Conservation (phyloP, 2,888 invertebrate species). For the Drosophila dives region DNA sequence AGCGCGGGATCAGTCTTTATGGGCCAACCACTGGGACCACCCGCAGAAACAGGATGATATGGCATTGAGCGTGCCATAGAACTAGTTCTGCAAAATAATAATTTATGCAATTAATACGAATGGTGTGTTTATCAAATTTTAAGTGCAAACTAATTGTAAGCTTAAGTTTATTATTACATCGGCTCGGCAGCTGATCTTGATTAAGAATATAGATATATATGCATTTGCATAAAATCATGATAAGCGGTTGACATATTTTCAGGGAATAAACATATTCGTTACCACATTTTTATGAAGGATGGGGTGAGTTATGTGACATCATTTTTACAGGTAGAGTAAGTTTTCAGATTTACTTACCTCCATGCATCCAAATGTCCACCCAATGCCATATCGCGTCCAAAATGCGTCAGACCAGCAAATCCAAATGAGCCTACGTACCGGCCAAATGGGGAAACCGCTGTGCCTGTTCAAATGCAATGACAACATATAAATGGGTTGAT, state of each 20-base stretch:
- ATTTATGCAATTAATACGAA: not conserved
- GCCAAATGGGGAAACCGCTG: conserved; percentile 92
- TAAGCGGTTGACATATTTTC: not conserved
- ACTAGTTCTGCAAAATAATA: conserved; percentile 57
- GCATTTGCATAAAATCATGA: not conserved
- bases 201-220: not conserved
- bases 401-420: conserved; percentile 89
- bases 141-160: not conserved
- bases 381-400: conserved; percentile 87
- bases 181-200: not conserved
- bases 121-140: not conserved
- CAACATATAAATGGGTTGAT: not conserved
- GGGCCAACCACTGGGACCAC: conserved; percentile 87
- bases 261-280: not conserved
- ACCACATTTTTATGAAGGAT: not conserved
- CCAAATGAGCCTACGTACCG: conserved; percentile 90
- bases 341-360: conserved; percentile 85
- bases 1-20: conserved; percentile 89
- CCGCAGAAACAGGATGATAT: conserved; percentile 85
- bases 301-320: not conserved
- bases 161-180: not conserved
- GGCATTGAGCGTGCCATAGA: conserved; percentile 87
- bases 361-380: conserved; percentile 87
- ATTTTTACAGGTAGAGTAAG: not conserved
- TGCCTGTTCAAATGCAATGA: conserved; percentile 82